A percentile compares a stretch with the other conserved stretches of the same genome.
Conservation (phyloP, 2,888 invertebrate genomes). For the Eupithecia subumbrata region DNA sequence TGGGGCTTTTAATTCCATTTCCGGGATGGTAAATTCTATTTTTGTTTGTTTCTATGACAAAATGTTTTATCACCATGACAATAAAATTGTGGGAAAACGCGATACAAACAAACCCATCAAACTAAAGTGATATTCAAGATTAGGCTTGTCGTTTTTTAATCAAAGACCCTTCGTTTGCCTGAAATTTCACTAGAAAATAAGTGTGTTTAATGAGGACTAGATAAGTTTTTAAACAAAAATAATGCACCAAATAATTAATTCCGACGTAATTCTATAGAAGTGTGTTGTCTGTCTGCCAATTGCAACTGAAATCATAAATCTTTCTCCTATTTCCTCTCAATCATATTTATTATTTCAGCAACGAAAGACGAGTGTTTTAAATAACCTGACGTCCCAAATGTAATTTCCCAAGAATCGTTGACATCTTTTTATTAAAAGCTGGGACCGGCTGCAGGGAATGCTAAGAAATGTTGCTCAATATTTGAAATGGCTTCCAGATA, state of each 20-base stretch:
- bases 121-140: neutral
- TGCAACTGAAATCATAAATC: neutral
- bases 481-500: conserved; percentile 26
- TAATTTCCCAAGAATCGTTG: conserved; percentile 22
- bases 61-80: conserved; percentile 13
- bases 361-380: conserved; percentile 8
- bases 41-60: conserved; percentile 10
- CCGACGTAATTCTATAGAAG: neutral
- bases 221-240: neutral
- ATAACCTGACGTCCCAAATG: conserved; percentile 13
- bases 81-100: neutral
- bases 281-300: neutral
- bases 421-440: conserved; percentile 15
- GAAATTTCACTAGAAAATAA: too few relatives aligned
- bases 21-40: conserved; percentile 44
- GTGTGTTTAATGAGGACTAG: neutral
- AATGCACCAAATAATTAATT: neutral
- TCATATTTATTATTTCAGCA: neutral
- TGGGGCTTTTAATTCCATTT: conserved; percentile 50
- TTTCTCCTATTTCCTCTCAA: neutral
- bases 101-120: neutral
- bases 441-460: conserved; percentile 10
- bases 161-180: too few relatives aligned
- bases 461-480: conserved; percentile 25
- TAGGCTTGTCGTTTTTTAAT: too few relatives aligned